Percentiles rank a stretch among this genome's conserved stretches.
Conservation (phyloP, 2,888 invertebrate species). For the Aleiodes alternator region DNA sequence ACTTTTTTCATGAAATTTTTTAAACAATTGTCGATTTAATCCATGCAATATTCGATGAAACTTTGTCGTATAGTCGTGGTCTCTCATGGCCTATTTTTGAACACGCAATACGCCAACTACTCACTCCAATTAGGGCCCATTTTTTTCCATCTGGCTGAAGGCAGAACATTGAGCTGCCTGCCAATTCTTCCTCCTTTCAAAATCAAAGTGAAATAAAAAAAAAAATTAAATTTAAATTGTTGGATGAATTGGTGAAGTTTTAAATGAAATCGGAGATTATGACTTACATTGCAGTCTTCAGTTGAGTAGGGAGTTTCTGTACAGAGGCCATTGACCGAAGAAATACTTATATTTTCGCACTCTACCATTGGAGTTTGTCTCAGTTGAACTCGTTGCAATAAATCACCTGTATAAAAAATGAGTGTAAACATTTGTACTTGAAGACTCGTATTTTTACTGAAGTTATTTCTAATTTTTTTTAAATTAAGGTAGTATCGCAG, state of each 20-base stretch:
- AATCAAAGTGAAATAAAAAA: constrained; percentile 2
- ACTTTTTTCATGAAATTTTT: constrained; percentile 34
- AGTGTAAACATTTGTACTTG: constrained; percentile 4
- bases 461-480: too few species aligned
- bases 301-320: constrained; percentile 87
- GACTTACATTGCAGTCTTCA: constrained; percentile 89
- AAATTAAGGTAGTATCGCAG: too few species aligned
- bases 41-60: constrained; percentile 90
- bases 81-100: constrained; percentile 86
- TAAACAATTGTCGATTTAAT: constrained; percentile 84
- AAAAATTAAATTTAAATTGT: neutral
- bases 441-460: neutral
- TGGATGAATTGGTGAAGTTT: neutral
- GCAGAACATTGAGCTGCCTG: constrained; percentile 91
- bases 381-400: constrained; percentile 88
- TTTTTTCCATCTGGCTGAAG: constrained; percentile 82
- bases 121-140: constrained; percentile 89
- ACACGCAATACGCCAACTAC: constrained; percentile 91
- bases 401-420: constrained; percentile 77
- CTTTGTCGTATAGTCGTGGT: constrained; percentile 89
- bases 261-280: constrained; percentile 14
- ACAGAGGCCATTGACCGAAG: constrained; percentile 88
- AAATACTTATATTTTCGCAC: constrained; percentile 91
- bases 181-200: constrained; percentile 88
- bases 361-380: constrained; percentile 86